Evolutionary conservation across 2,888 invertebrate genomes (phyloP), one percentile per base, ranked within the genome.

Genomic region (Horisme vitalbata): DNA sequence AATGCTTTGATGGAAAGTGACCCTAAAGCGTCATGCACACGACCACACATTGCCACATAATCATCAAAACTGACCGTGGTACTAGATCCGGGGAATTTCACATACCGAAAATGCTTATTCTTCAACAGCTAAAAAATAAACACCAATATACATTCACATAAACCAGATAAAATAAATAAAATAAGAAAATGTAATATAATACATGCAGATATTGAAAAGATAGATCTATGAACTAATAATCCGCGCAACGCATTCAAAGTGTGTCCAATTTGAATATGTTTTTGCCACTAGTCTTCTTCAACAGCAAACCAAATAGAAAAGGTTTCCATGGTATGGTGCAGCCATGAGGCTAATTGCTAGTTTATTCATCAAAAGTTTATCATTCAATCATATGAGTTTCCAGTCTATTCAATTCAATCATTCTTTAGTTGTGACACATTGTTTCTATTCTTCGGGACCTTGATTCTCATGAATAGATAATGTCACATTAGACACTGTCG

Each of bases 81-180:
- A 58, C 85, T 77, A 49, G 90, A 88, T 74, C 90, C 90, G 65
- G 90, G 90, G 78, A 89, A 88, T 86, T 88, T 87, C 82, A 89
- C 87, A 89, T 90, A 90, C 80, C 90, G 89, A 87, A 88, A 90
- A 88, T 88, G 87, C 74, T 87, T 87, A 85, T 86, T 89, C 86
- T 88, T 85, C 86, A 89, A 85, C 64, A 85, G 85, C 86, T 88
- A 88, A 87, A 88, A 87, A 84, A 83, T 83, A 85, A 86, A 87
- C 77, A 90, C 77, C 83, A 84, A 85, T 87, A 83, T 81, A 84
- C 85, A 91, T 91, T 76, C 82, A 84, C 74, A 73, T 67, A 68
- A 57, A 52, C 45, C 30, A 57, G 24, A 56, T 6, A 14, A 38
- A 34, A 28, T 31, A 63, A 63, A 61, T 43, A 59, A 46, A 55